Evolutionary conservation across 1,140 invertebrate species (phyloP).

Genomic region (Aphelenchoides fujianensis): DNA sequence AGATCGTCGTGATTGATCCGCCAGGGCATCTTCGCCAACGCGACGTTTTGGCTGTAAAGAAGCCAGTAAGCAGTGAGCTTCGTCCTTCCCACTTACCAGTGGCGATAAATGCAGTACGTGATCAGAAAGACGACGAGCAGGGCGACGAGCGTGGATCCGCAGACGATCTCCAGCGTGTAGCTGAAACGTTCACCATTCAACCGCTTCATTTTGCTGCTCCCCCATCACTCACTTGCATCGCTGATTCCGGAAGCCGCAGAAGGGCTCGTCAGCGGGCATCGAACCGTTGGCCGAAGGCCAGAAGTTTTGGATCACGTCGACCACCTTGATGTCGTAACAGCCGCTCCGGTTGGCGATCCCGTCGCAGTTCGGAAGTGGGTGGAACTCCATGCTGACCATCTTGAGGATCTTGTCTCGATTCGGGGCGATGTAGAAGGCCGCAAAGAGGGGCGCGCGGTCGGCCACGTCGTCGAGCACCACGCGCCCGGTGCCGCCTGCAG

Average conservation of each 20-base stretch:
- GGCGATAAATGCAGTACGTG: constrained; percentile 39
- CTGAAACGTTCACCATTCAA: no score
- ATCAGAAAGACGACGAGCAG: constrained; percentile 45
- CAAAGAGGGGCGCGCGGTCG: constrained; percentile 52
- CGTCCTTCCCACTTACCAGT: constrained; percentile 54
- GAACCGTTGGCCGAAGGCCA: constrained; percentile 57
- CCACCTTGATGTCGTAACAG: constrained; percentile 60
- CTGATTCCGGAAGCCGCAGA: constrained; percentile 54
- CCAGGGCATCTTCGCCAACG: constrained; percentile 61
- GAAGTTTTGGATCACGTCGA: constrained; percentile 58
- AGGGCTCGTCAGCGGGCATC: constrained; percentile 56
- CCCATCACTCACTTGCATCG: no score
- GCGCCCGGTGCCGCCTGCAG: constrained; percentile 43
- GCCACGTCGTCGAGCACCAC: constrained; percentile 60
- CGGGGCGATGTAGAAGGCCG: constrained; percentile 59
- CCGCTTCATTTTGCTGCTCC: no score
- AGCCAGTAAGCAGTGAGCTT: not conserved
- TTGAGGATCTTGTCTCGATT: constrained; percentile 61
- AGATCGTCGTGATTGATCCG: constrained; percentile 57
- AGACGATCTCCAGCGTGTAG: constrained; percentile 54
- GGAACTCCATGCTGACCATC: constrained; percentile 55
- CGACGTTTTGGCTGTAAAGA: constrained; percentile 51
- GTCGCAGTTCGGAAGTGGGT: constrained; percentile 51
- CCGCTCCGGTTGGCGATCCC: constrained; percentile 54
- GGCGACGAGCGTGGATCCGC: constrained; percentile 43